Base-by-base conservation (phyloP, 2,888 invertebrate genomes). In the Drosophila affinis region DNA sequence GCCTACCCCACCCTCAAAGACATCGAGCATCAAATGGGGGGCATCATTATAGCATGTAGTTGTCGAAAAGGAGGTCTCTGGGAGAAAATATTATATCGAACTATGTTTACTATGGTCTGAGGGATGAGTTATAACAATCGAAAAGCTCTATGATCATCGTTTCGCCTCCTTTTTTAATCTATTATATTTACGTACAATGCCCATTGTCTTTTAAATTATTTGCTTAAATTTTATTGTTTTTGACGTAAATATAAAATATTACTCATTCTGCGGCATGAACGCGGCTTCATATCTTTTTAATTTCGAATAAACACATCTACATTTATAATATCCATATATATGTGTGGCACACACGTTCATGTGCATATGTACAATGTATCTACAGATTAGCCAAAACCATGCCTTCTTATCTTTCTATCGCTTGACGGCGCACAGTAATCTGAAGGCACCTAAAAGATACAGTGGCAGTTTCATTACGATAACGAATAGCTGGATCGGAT, bases 361-460 rank as follows among this genome's bases (percentile, higher is more conserved):
- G 3, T 24, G 24, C 52, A 29, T 47, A 44, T 70, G 48, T 65
- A 56, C 49, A 78, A 79, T 70, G 81, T 83, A 81, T 87, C 87
- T 85, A 79, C 82, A 65, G 54, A 59, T 64, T 71, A 65, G 76
- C 62, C 73, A 34, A 79, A 87, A 72, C 65, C 73, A 77, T 76
- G 79, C 59, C 73, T 63, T 80, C 67, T 86, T 87, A 87, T 83
- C 83, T 84, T 52, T 61, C 62, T 76, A 74, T 87, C 81, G 78
- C 72, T 79, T 84, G 79, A 75, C 62, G 79, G 72, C 80, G 80
- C 78, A 74, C 82, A 78, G 77, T 79, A 78, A 82, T 79, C 83
- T 82, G 71, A 71, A 78, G 75, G 73, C 83, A 82, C 80, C 86
- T 87, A 65, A 74, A 64, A 76, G 79, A 74, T 87, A 84, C 79